Evolutionary conservation across 2,888 invertebrate genomes (phyloP).

Genomic region (Argyresthia albistria): DNA sequence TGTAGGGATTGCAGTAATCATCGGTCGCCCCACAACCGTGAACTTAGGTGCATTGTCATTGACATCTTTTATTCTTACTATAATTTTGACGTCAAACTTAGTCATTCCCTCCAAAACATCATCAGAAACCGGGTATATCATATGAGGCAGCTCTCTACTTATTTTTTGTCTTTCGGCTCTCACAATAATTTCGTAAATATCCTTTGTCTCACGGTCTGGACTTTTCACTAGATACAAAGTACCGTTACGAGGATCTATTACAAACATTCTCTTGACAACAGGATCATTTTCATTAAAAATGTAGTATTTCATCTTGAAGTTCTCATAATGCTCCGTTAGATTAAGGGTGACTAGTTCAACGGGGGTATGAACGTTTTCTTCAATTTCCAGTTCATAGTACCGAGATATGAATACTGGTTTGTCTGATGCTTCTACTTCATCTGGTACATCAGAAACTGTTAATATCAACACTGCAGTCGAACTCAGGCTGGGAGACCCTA

Average conservation of each 20-base stretch:
- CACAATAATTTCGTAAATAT: constrained; percentile 73
- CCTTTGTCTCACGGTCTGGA: constrained; percentile 82
- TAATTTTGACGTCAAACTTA: constrained; percentile 84
- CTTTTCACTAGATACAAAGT: constrained; percentile 80
- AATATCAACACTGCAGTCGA: constrained; percentile 82
- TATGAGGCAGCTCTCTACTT: constrained; percentile 79
- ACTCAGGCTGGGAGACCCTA: constrained; percentile 87
- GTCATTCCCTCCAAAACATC: constrained; percentile 80
- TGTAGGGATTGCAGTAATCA: constrained; percentile 87
- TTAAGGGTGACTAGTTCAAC: constrained; percentile 83
- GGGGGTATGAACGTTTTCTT: constrained; percentile 85
- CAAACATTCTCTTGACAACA: constrained; percentile 75
- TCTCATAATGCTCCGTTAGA: constrained; percentile 77
- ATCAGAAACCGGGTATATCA: constrained; percentile 83
- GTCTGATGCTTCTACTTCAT: constrained; percentile 60
- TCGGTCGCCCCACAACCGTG: constrained; percentile 80
- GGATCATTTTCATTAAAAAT: constrained; percentile 74
- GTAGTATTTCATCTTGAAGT: constrained; percentile 76
- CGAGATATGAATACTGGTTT: constrained; percentile 74
- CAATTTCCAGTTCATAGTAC: constrained; percentile 87
- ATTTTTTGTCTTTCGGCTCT: constrained; percentile 69
- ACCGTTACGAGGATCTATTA: constrained; percentile 83
- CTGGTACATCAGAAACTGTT: constrained; percentile 77
- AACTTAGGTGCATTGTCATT: constrained; percentile 90
- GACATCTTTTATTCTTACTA: constrained; percentile 83